Evolutionary conservation across 2,797 vertebrate genomes (phyloP).

Genomic region (Gymnothorax reevesii): DNA sequence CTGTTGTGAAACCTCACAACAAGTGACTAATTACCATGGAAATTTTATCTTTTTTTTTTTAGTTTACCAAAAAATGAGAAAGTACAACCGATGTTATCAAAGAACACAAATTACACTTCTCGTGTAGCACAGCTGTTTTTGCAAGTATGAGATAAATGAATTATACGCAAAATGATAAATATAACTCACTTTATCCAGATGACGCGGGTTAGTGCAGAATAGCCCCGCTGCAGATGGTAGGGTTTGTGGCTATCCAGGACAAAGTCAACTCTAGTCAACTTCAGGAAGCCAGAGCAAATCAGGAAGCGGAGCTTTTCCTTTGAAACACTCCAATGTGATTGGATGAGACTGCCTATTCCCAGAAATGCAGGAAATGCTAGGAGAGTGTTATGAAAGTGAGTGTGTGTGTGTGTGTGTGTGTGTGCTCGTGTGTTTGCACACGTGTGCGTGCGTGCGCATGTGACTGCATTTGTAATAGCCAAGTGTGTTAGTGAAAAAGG

Average conservation of each 20-base stretch:
- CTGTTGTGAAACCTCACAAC: background rate
- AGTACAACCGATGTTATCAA: background rate
- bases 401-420: too few species aligned
- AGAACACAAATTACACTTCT: background rate
- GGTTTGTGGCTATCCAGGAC: slow-evolving; percentile 47
- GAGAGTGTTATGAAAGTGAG: slow-evolving; percentile 50
- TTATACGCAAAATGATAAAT: background rate
- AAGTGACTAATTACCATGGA: background rate
- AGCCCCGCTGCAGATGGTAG: background rate
- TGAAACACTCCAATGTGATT: slow-evolving; percentile 54
- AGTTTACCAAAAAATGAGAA: background rate
- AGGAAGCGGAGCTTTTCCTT: slow-evolving; percentile 68
- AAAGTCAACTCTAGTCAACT: slow-evolving; percentile 36
- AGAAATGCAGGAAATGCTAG: slow-evolving; percentile 74
- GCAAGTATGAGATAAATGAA: background rate
- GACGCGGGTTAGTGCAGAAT: background rate
- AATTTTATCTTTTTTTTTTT: background rate
- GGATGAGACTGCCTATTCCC: slow-evolving; percentile 61
- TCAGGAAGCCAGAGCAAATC: slow-evolving; percentile 60
- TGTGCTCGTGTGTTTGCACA: too few species aligned
- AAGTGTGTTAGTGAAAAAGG: slow-evolving; percentile 19
- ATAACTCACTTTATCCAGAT: background rate
- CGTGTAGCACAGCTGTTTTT: background rate
- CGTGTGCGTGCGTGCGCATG: too few species aligned
- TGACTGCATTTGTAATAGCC: background rate